Conservation (phyloP, 2,888 invertebrate species). For the Hirtodrosophila confusa region DNA sequence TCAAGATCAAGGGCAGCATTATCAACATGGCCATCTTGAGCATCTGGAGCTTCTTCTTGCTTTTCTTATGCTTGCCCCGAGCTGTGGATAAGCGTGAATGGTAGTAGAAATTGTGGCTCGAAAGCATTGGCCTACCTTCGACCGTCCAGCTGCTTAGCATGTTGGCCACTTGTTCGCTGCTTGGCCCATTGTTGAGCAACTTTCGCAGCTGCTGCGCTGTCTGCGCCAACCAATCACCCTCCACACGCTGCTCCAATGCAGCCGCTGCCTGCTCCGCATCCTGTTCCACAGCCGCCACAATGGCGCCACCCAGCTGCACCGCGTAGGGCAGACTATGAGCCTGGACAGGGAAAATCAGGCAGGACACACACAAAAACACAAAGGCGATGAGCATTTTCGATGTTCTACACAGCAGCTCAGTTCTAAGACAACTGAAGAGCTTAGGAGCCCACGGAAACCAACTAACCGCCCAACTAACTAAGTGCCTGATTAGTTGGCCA, state of each 20-base stretch:
- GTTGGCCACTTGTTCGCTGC: constrained; percentile 21
- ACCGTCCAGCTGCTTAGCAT: constrained; percentile 48
- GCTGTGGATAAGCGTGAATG: constrained; percentile 53
- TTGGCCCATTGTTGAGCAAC: constrained; percentile 47
- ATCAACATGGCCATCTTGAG: constrained; percentile 88
- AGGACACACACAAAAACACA: constrained; percentile 37
- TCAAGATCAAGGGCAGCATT: constrained; percentile 88
- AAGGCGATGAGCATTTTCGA: constrained; percentile 33
- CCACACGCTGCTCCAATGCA: constrained; percentile 26
- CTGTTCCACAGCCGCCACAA: constrained; percentile 68
- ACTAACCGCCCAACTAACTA: constrained; percentile 20
- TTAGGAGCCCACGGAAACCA: neutral
- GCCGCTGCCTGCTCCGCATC: constrained; percentile 50
- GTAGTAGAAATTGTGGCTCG: too few species aligned
- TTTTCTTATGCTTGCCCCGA: constrained; percentile 82
- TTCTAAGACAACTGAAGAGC: constrained; percentile 49
- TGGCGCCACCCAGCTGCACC: constrained; percentile 62
- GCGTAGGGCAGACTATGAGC: constrained; percentile 42
- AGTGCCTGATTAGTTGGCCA: constrained; percentile 7
- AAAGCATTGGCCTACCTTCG: constrained; percentile 54
- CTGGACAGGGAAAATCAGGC: constrained; percentile 23
- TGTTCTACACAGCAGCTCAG: constrained; percentile 56
- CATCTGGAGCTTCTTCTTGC: constrained; percentile 85
- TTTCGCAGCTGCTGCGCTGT: constrained; percentile 53
- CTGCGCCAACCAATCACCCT: constrained; percentile 26